Percentiles rank a stretch among this genome's conserved stretches.
Evolutionary conservation across 2,797 vertebrate genomes (phyloP).

Genomic region (Coracias cyanogaster): DNA sequence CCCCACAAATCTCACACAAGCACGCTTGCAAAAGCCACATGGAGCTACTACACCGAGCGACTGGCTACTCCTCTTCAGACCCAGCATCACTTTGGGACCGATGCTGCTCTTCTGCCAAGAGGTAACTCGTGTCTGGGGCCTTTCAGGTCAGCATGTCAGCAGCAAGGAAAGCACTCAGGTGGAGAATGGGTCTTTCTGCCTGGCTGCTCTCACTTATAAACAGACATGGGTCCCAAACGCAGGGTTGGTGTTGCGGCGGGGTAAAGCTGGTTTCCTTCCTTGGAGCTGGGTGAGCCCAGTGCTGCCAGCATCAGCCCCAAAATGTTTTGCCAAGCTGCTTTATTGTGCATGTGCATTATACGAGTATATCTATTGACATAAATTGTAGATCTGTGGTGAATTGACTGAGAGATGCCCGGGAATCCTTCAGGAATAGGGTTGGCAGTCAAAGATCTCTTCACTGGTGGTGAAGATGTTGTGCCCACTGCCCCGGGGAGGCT

Average conservation of each 20-base stretch:
- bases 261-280: neutral
- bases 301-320: neutral
- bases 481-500: neutral
- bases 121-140: neutral
- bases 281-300: fast-evolving
- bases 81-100: neutral
- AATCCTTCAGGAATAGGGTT: neutral
- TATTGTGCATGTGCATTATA: neutral
- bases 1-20: neutral
- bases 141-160: neutral
- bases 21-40: fast-evolving
- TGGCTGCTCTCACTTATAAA: neutral
- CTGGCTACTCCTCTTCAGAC: fast-evolving
- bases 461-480: neutral
- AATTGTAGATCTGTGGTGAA: fast-evolving
- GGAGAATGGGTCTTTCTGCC: neutral
- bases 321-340: neutral
- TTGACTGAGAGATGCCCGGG: neutral
- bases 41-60: fast-evolving
- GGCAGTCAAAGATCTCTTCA: neutral
- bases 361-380: neutral
- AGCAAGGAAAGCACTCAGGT: neutral
- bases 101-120: neutral
- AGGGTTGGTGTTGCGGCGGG: fast-evolving
- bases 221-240: neutral